Evolutionary conservation across 2,113 vertebrate species (phyloP).

Genomic region (Onychostruthus taczanowskii): DNA sequence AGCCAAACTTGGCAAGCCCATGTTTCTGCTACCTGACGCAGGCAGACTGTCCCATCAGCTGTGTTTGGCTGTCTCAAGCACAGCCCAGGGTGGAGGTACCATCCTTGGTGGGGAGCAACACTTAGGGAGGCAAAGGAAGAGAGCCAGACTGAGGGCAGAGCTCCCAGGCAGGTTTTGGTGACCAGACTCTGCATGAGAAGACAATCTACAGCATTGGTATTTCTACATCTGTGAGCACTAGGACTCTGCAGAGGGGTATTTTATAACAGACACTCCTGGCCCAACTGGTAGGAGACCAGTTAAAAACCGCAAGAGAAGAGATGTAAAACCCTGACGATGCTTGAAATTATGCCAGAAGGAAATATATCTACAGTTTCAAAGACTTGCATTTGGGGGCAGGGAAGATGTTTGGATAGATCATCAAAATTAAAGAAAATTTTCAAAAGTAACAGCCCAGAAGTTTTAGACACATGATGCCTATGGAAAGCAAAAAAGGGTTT

Average conservation of each 20-base stretch:
- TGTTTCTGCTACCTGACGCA: not conserved
- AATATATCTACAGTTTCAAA: not conserved
- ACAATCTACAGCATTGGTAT: not conserved
- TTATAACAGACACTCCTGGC: not conserved
- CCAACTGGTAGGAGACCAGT: not conserved
- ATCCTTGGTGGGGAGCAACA: not conserved
- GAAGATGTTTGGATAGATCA: not conserved
- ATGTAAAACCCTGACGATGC: not conserved
- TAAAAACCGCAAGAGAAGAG: not conserved
- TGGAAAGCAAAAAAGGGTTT: not conserved
- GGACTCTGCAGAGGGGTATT: not conserved
- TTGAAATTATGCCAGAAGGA: not conserved
- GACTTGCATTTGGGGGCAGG: not conserved
- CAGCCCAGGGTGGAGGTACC: rapidly evolving
- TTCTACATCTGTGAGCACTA: not conserved
- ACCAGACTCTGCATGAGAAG: not conserved
- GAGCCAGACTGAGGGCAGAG: not conserved
- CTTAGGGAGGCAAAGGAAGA: not conserved
- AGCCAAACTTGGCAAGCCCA: not conserved
- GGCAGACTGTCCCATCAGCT: not conserved
- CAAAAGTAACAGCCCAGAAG: not conserved
- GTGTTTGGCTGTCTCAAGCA: not conserved
- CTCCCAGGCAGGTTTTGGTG: not conserved
- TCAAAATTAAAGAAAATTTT: not conserved
- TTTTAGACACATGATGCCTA: not conserved